Conservation (phyloP, 1,140 invertebrate genomes). For the Drosophila pallidifrons region DNA sequence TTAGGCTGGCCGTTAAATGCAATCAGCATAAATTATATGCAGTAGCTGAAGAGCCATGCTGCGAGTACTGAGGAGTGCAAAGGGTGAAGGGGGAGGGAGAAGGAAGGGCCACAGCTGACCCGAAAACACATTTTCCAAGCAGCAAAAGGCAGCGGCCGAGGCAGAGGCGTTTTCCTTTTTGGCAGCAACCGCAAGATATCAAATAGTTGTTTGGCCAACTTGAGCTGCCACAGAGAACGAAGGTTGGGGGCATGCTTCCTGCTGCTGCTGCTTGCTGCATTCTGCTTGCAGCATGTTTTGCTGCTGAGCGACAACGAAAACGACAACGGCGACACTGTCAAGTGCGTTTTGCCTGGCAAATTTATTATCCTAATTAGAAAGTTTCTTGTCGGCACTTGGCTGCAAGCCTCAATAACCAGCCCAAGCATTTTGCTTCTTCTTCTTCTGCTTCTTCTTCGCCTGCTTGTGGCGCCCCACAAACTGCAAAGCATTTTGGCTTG, state of each 20-base stretch:
- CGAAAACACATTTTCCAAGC: constrained; percentile 78
- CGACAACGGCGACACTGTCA: constrained; percentile 72
- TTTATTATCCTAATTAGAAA: constrained; percentile 85
- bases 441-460: neutral
- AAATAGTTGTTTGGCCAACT: constrained; percentile 50
- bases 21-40: constrained; percentile 83
- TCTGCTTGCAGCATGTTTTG: constrained; percentile 40
- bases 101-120: constrained; percentile 68
- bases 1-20: constrained; percentile 72
- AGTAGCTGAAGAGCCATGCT: constrained; percentile 28
- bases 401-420: constrained; percentile 37
- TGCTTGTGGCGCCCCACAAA: neutral
- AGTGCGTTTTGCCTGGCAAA: constrained; percentile 70
- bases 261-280: constrained; percentile 45
- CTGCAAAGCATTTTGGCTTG: constrained; percentile 18
- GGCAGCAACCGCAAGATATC: constrained; percentile 73
- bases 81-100: no score
- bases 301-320: constrained; percentile 48
- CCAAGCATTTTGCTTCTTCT: neutral
- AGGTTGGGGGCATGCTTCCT: constrained; percentile 23
- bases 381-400: constrained; percentile 78
- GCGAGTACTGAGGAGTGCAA: no score
- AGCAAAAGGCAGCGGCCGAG: constrained; percentile 5
- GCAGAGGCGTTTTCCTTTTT: constrained; percentile 56
- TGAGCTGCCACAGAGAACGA: neutral